Percentiles rank a stretch among this genome's conserved stretches.
Conservation (phyloP, 1,140 invertebrate genomes). For the Ips typographus region DNA sequence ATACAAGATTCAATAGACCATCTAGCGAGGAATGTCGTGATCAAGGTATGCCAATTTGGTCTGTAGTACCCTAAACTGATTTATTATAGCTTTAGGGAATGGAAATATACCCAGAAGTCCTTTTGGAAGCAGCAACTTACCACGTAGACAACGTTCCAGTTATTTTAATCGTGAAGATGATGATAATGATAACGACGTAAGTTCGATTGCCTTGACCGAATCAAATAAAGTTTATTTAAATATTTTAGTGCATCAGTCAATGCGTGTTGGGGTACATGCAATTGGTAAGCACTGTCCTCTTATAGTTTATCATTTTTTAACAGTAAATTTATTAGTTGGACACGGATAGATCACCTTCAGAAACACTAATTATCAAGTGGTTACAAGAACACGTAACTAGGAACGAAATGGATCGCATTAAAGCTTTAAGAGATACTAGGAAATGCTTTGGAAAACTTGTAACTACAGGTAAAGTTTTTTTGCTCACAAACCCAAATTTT, state of each 20-base stretch:
- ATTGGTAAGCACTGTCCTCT: constrained; percentile 36
- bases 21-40: constrained; percentile 22
- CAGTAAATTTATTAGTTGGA: constrained; percentile 38
- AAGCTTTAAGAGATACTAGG: constrained; percentile 41
- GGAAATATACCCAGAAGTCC: too few relatives aligned
- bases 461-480: constrained; percentile 38
- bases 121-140: too few relatives aligned
- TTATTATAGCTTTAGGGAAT: background rate
- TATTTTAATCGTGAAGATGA: constrained; percentile 29
- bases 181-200: constrained; percentile 32
- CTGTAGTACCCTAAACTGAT: too few relatives aligned
- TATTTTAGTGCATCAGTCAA: constrained; percentile 43
- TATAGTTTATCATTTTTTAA: background rate
- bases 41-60: background rate
- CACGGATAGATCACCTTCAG: constrained; percentile 44
- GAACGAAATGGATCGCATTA: constrained; percentile 43
- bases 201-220: background rate
- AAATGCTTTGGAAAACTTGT: constrained; percentile 45
- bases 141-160: background rate
- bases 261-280: constrained; percentile 45
- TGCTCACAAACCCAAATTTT: background rate
- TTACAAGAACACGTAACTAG: constrained; percentile 42
- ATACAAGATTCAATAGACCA: background rate
- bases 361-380: constrained; percentile 46
- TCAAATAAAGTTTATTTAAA: background rate